Base-by-base conservation (phyloP, 2,888 invertebrate species). In the Lasioglossum villosulum region DNA sequence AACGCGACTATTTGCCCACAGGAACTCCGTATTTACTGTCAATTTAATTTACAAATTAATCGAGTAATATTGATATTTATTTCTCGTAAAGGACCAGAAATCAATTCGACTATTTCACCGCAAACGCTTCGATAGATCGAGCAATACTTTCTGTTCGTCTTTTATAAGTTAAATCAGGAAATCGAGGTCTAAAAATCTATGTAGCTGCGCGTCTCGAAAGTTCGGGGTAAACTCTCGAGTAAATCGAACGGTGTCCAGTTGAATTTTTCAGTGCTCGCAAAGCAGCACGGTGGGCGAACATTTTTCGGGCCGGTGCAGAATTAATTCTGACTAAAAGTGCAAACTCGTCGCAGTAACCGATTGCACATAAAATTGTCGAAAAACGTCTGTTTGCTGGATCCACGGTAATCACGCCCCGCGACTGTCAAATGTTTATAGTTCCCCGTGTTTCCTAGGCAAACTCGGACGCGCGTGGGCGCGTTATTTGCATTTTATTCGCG, bases 371-470 rank as follows among this genome's bases (percentile, higher is more conserved):
- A 75, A 75, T 45, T n/a, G 30, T 14, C 63, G 19, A 12, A 30
- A 42, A 70, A n/a, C 70, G 16, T n/a, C 45, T 30, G 75, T 37
- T 80, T 56, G 76, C 78, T 84, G 78, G 78, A 75, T 70, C 75
- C 52, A 1, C 52, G 73, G 56, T 81, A 84, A 82, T 59, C 45
- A 30, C 48, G 71, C 14, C 59, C 27, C 42, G 42, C 66, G 56
- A 39, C 23, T 1, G 45, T 68, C 82, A 89, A 91, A 92, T 90
- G 88, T 91, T 92, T 90, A 90, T 86, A 75, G 81, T 80, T 80
- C 70, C 59, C 56, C 34, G 71, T 83, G 80, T 88, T 90, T 89
- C 84, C 86, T 82, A 84, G 75, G 70, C 72, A 83, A 19, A 66
- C 63, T 74, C 27, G 34, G 75, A 48, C 83, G 80, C 77, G 42